These are phyloP conservation scores for Pantala flavescens DNA, from an alignment of 1,140 invertebrate genomes.

Conservation along the genomic window DNA sequence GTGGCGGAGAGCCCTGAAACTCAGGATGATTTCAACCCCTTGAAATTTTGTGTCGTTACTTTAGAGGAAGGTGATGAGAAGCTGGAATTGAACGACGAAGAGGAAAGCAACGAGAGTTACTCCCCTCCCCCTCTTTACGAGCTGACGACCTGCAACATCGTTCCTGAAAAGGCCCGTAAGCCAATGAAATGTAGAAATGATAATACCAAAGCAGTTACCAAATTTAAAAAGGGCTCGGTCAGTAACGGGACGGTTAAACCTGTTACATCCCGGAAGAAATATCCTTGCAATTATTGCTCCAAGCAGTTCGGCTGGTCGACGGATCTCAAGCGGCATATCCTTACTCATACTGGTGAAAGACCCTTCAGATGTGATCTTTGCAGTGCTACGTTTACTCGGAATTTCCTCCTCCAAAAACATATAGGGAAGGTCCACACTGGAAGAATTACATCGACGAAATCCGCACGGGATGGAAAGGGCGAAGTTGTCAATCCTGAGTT, in stretches of 20 bases:
- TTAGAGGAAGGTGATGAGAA: slow-evolving; percentile 24
- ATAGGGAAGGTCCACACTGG: slow-evolving; percentile 26
- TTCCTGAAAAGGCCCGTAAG: neutral
- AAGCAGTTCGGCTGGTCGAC: slow-evolving; percentile 34
- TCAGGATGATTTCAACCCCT: slow-evolving; percentile 27
- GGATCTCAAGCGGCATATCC: slow-evolving; percentile 30
- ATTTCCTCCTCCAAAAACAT: slow-evolving; percentile 35
- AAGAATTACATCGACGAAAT: neutral
- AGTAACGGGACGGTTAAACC: neutral
- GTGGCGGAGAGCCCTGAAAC: neutral
- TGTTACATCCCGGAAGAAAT: slow-evolving; percentile 23
- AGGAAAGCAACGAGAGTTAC: neutral
- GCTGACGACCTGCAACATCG: neutral
- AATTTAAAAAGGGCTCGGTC: neutral
- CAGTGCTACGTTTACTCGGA: slow-evolving; percentile 29
- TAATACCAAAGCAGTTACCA: slow-evolving; percentile 11
- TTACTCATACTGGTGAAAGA: slow-evolving; percentile 28
- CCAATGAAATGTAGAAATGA: neutral
- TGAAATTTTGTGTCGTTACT: slow-evolving; percentile 28
- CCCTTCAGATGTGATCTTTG: slow-evolving; percentile 26
- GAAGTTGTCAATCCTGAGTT: neutral
- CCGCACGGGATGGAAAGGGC: neutral
- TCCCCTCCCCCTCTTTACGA: neutral
- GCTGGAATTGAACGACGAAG: slow-evolving; percentile 9
- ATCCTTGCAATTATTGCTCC: slow-evolving; percentile 28